phyloP scores from a whole-genome alignment of 2,888 invertebrate genomes.

The Portevinia maculata region DNA sequence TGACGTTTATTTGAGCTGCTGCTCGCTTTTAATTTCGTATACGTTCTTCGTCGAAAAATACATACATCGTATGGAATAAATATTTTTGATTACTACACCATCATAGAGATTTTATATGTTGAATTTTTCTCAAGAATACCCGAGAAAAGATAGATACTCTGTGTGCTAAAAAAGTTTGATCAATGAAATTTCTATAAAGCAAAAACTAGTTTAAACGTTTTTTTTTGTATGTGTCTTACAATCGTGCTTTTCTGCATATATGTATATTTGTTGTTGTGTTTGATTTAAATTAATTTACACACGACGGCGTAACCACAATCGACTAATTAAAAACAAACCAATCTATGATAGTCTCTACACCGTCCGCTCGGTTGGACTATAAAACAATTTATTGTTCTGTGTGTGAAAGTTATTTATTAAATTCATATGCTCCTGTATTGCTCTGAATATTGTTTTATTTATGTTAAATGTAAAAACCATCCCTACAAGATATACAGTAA shows the following conservation, averaged over 20 bases:
- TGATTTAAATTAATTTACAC: constrained; percentile 66
- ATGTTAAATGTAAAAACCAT: constrained; percentile 20
- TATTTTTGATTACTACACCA: constrained; percentile 5
- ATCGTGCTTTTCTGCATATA: constrained; percentile 44
- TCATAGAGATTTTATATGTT: constrained; percentile 5
- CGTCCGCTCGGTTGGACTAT: constrained; percentile 37
- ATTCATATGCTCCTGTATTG: background rate
- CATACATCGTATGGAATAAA: constrained; percentile 30
- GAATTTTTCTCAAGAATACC: background rate
- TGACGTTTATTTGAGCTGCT: constrained; percentile 49
- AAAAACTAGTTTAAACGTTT: constrained; percentile 59
- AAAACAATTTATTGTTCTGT: constrained; percentile 41
- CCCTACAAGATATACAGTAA: constrained; percentile 53
- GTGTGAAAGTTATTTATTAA: constrained; percentile 37
- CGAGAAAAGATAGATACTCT: constrained; percentile 44
- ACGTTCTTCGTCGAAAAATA: constrained; percentile 45
- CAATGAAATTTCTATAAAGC: constrained; percentile 63
- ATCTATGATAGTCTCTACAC: constrained; percentile 57
- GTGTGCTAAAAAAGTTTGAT: constrained; percentile 48
- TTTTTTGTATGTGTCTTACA: constrained; percentile 1
- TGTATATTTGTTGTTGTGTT: constrained; percentile 46
- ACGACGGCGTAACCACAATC: constrained; percentile 65
- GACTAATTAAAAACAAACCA: constrained; percentile 72
- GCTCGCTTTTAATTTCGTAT: constrained; percentile 26
- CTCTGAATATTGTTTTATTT: constrained; percentile 61